These are phyloP conservation scores for Gambusia affinis DNA, from an alignment of 2,113 vertebrate genomes.

Conservation along the genomic window DNA sequence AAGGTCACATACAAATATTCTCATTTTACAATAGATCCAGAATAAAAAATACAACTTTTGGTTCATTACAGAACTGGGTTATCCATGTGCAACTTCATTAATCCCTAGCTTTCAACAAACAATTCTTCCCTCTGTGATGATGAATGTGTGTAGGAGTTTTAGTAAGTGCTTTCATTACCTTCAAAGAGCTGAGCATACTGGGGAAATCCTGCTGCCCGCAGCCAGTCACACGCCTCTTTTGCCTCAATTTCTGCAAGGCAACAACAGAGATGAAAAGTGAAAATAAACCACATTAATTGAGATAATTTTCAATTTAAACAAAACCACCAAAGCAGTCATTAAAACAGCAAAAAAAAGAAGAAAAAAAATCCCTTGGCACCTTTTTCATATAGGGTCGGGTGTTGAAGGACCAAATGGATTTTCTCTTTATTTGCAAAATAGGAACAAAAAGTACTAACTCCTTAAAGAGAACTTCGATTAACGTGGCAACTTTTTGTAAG, in stretches of 20 bases:
- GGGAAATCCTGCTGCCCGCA: constrained; percentile 96
- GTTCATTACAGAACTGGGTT: constrained; percentile 22
- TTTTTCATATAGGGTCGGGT: neutral
- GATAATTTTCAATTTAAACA: constrained; percentile 22
- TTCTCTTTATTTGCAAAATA: neutral
- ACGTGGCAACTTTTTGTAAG: neutral
- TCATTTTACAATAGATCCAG: constrained; percentile 9
- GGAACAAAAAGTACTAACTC: neutral
- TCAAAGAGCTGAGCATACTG: constrained; percentile 98
- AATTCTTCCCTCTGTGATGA: constrained; percentile 29
- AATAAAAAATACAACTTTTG: constrained; percentile 13
- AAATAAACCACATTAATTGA: neutral
- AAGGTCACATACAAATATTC: constrained; percentile 13
- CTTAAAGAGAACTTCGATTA: neutral
- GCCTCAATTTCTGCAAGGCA: constrained; percentile 93
- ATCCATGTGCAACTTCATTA: constrained; percentile 30
- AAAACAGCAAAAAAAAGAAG: neutral
- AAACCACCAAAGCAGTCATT: constrained; percentile 2
- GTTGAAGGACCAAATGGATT: neutral
- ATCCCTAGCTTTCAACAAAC: constrained; percentile 35
- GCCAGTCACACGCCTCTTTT: constrained; percentile 97
- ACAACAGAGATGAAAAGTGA: constrained; percentile 34
- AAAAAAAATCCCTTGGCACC: neutral
- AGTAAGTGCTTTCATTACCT: constrained; percentile 79
- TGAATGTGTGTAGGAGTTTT: constrained; percentile 42